phyloP scores from a whole-genome alignment of 2,888 invertebrate genomes.

The Ophion ventricosus region DNA sequence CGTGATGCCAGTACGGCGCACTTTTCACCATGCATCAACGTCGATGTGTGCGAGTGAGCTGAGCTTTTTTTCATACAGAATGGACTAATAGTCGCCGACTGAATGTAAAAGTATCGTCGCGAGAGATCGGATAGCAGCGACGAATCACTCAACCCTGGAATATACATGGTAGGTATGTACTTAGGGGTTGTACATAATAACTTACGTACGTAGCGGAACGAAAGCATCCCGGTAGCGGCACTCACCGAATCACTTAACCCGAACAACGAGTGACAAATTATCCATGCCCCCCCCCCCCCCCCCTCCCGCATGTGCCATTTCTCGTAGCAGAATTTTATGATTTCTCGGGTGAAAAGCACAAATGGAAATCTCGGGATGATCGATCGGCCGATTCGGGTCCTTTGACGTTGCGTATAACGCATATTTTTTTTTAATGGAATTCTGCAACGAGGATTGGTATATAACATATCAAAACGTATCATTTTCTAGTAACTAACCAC shows the following conservation, averaged over 20 bases:
- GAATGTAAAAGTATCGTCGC: conserved; percentile 43
- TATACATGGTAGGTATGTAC: background rate
- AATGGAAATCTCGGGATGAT: conserved; percentile 37
- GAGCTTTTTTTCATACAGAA: conserved; percentile 21
- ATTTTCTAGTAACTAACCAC: too few relatives aligned
- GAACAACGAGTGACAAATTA: conserved; percentile 76
- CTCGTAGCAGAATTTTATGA: conserved; percentile 42
- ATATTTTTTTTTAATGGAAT: too few relatives aligned
- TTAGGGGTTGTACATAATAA: conserved; percentile 8
- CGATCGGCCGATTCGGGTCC: conserved; percentile 25
- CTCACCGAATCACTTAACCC: conserved; percentile 67
- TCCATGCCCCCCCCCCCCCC: conserved; percentile 72
- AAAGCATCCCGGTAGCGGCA: conserved; percentile 59
- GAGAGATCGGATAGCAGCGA: conserved; percentile 74
- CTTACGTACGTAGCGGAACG: conserved; percentile 21
- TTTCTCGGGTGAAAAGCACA: conserved; percentile 41
- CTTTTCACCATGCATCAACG: conserved; percentile 52
- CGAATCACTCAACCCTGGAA: conserved; percentile 78
- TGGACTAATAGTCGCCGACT: conserved; percentile 50
- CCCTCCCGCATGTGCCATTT: conserved; percentile 51
- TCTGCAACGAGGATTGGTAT: too few relatives aligned
- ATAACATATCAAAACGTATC: too few relatives aligned
- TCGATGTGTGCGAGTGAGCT: background rate
- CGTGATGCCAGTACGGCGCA: conserved; percentile 36
- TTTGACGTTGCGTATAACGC: background rate